Percentiles rank a stretch among this genome's conserved stretches.
These are phyloP conservation scores for Drosophila grimshawi DNA, from an alignment of 1,140 invertebrate species.

Conservation along the genomic window DNA sequence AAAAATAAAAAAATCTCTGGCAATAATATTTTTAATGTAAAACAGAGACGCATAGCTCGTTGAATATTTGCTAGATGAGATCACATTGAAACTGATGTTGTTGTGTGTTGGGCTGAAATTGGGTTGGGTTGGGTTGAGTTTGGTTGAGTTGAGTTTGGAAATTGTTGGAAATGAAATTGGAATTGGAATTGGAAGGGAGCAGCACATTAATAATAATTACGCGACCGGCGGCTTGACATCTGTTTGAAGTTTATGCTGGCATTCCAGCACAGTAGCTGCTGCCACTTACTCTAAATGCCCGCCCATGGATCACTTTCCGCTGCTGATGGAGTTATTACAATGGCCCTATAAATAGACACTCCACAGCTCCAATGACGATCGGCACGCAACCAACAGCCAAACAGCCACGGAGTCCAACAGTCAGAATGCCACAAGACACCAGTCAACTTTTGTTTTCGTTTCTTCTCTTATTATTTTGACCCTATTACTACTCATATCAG, in stretches of 20 bases:
- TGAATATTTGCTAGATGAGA: constrained; percentile 61
- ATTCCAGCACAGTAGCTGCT: not conserved
- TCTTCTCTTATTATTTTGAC: constrained; percentile 51
- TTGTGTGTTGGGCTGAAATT: constrained; percentile 9
- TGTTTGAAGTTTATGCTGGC: constrained; percentile 68
- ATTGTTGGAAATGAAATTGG: constrained; percentile 17
- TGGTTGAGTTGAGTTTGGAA: constrained; percentile 6
- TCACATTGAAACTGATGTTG: constrained; percentile 22
- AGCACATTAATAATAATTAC: constrained; percentile 68
- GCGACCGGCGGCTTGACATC: constrained; percentile 56
- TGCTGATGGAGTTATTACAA: constrained; percentile 64
- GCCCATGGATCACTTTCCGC: constrained; percentile 28
- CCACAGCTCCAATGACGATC: constrained; percentile 23
- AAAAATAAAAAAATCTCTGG: constrained; percentile 46
- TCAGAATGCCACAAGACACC: not conserved
- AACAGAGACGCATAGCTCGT: constrained; percentile 52
- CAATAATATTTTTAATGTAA: constrained; percentile 65
- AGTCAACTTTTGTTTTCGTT: constrained; percentile 47
- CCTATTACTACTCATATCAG: constrained; percentile 32
- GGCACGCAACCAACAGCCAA: constrained; percentile 48
- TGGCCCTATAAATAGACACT: constrained; percentile 56
- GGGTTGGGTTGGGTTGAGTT: constrained; percentile 12
- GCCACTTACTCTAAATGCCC: constrained; percentile 4
- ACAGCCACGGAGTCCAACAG: too few species aligned
- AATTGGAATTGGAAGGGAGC: constrained; percentile 29